Conservation (phyloP, 2,888 invertebrate genomes). For the Schrankia costaestrigalis region DNA sequence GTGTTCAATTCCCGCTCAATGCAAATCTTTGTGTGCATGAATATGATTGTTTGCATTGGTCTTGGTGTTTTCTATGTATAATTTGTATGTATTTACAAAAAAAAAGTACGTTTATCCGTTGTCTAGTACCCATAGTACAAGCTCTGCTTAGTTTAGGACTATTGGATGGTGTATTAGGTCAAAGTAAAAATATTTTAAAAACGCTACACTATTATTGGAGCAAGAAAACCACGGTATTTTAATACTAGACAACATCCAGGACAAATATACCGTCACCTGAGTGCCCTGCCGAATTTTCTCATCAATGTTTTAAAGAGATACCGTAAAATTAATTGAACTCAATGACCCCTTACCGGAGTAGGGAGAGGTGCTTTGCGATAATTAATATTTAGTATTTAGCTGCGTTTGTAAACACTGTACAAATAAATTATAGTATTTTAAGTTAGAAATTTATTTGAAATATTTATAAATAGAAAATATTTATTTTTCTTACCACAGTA, state of each 20-base stretch:
- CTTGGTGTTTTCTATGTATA: too few relatives aligned
- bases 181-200: too few relatives aligned
- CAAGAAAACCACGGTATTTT: neutral
- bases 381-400: conserved; percentile 37
- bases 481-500: too few relatives aligned
- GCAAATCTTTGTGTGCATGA: too few relatives aligned
- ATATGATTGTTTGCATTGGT: too few relatives aligned
- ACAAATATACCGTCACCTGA: conserved; percentile 31
- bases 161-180: too few relatives aligned
- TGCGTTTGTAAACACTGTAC: conserved; percentile 3
- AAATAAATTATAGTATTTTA: neutral
- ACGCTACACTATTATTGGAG: neutral
- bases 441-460: neutral
- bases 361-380: conserved; percentile 36
- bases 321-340: conserved; percentile 44
- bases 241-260: conserved; percentile 3
- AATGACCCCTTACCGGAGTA: conserved; percentile 45
- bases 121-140: too few relatives aligned
- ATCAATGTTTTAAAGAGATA: conserved; percentile 47
- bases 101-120: too few relatives aligned
- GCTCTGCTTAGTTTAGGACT: too few relatives aligned
- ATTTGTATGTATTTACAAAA: too few relatives aligned
- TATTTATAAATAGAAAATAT: too few relatives aligned
- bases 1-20: too few relatives aligned
- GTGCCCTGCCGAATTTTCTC: conserved; percentile 43